A percentile compares a stretch with the other conserved stretches of the same genome.
phyloP scores from a whole-genome alignment of 2,113 vertebrate species.

The Perca fluviatilis region DNA sequence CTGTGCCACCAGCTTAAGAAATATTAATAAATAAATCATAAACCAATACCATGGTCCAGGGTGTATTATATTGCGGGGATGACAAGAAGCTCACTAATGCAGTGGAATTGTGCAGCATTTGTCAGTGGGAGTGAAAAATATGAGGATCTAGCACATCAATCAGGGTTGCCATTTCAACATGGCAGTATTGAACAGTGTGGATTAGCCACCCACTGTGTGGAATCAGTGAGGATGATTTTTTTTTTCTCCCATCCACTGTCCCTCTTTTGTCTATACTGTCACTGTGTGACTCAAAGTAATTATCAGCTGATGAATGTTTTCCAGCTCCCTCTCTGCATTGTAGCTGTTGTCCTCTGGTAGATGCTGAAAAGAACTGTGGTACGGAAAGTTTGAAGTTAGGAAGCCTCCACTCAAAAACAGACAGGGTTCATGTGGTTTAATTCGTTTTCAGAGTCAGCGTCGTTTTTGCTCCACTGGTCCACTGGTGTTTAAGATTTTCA shows the following conservation, averaged over 20 bases:
- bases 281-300: constrained; percentile 60
- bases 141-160: constrained; percentile 69
- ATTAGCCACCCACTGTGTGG: constrained; percentile 81
- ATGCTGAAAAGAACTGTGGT: background rate
- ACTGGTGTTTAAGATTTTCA: background rate
- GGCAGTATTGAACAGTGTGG: constrained; percentile 61
- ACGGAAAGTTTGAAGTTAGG: background rate
- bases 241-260: constrained; percentile 17
- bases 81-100: constrained; percentile 73
- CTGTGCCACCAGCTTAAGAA: constrained; percentile 67
- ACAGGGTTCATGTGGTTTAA: background rate
- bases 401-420: background rate
- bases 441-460: background rate
- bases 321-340: constrained; percentile 9
- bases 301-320: constrained; percentile 65
- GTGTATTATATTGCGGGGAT: constrained; percentile 62
- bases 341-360: background rate
- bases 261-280: constrained; percentile 65
- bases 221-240: constrained; percentile 56
- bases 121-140: constrained; percentile 69
- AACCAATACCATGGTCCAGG: constrained; percentile 68
- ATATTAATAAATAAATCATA: constrained; percentile 79
- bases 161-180: constrained; percentile 75
- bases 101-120: constrained; percentile 75
- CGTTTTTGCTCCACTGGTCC: background rate